A percentile compares a stretch with the other conserved stretches of the same genome.
phyloP scores from a whole-genome alignment of 2,888 invertebrate species.

The Chaitophorus viminalis region DNA sequence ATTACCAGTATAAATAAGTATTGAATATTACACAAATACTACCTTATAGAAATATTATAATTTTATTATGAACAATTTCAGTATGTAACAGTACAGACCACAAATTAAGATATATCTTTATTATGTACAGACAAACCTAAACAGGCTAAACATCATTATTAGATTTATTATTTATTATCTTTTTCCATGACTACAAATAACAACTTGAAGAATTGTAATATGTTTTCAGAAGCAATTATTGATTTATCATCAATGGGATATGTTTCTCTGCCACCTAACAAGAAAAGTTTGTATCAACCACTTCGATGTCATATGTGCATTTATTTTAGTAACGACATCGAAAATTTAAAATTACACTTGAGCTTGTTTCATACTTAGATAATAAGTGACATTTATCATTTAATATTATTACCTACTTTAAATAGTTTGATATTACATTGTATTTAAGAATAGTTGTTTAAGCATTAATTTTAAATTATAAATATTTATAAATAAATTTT shows the following conservation, averaged over 20 bases:
- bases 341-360: slow-evolving; percentile 32
- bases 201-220: neutral
- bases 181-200: too few relatives aligned
- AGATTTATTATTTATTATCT: too few relatives aligned
- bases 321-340: neutral
- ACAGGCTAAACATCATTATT: too few relatives aligned
- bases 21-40: too few relatives aligned
- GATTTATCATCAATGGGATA: slow-evolving; percentile 6
- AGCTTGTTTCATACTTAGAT: slow-evolving; percentile 1
- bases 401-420: neutral
- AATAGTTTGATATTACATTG: neutral
- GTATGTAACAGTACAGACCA: too few relatives aligned
- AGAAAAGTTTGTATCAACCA: slow-evolving; percentile 31
- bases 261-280: neutral
- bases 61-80: too few relatives aligned
- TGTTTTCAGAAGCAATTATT: slow-evolving; percentile 40
- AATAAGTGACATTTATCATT: neutral
- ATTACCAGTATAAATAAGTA: too few relatives aligned
- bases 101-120: too few relatives aligned
- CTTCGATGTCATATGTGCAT: slow-evolving; percentile 16
- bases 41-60: too few relatives aligned
- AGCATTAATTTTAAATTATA: neutral
- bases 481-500: slow-evolving; percentile 10
- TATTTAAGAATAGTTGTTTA: neutral
- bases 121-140: too few relatives aligned